phyloP scores from a whole-genome alignment of 2,113 vertebrate species.

The Oryzias celebensis region DNA sequence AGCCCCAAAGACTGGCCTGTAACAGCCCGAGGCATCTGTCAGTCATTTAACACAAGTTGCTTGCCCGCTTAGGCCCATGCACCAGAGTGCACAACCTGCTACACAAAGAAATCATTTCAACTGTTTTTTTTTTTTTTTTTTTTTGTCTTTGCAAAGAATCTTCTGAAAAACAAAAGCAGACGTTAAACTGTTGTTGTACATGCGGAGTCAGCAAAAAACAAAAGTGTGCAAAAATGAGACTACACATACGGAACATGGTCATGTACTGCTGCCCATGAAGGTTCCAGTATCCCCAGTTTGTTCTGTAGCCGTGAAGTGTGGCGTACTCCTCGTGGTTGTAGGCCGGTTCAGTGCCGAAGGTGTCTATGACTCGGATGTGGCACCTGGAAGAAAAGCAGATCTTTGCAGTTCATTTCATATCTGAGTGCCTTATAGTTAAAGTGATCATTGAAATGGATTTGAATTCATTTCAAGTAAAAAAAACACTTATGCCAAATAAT shows the following conservation, averaged over 20 bases:
- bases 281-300: slow-evolving; percentile 99
- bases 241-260: slow-evolving; percentile 97
- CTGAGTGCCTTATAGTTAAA: too few species aligned
- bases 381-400: slow-evolving; percentile 78
- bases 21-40: slow-evolving; percentile 9
- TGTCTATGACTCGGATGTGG: slow-evolving; percentile 93
- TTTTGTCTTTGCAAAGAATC: background rate
- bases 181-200: background rate
- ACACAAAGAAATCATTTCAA: background rate
- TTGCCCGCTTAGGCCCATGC: background rate
- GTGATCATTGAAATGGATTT: too few species aligned
- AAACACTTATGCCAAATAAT: too few species aligned
- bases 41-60: slow-evolving; percentile 21
- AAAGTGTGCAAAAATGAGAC: background rate
- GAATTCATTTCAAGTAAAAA: too few species aligned
- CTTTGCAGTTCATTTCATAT: too few species aligned
- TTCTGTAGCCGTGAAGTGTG: slow-evolving; percentile 89
- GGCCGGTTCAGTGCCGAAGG: slow-evolving; percentile 93
- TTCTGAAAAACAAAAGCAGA: background rate
- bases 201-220: background rate
- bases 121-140: background rate
- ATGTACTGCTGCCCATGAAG: slow-evolving; percentile 94
- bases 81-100: background rate
- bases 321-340: slow-evolving; percentile 98
- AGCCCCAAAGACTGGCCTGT: slow-evolving; percentile 15